phyloP scores from a whole-genome alignment of 2,797 vertebrate species.

The Anableps anableps region DNA sequence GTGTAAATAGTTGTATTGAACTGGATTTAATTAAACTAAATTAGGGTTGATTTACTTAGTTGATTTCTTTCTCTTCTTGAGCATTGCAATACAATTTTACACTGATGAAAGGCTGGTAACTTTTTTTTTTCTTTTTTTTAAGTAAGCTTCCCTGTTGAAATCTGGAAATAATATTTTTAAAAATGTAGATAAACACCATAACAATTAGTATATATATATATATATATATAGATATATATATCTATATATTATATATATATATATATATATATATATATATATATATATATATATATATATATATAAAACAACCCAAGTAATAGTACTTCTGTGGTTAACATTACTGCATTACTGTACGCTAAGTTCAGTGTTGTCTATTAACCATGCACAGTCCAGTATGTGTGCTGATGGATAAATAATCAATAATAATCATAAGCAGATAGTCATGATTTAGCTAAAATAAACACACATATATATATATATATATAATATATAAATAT shows the following conservation, averaged over 20 bases:
- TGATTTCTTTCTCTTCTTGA: not conserved
- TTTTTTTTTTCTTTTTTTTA: not conserved
- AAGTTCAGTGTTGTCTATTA: not conserved
- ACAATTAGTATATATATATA: too few relatives aligned
- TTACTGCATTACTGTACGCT: not conserved
- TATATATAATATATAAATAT: too few relatives aligned
- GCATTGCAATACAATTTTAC: not conserved
- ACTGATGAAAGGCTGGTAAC: not conserved
- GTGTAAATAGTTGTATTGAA: not conserved
- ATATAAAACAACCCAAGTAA: too few relatives aligned
- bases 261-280: too few relatives aligned
- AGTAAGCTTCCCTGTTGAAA: not conserved
- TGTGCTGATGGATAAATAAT: not conserved
- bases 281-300: too few relatives aligned
- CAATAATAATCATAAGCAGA: constrained; percentile 1
- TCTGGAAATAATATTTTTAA: not conserved
- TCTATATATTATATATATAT: too few relatives aligned
- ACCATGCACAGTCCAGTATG: not conserved
- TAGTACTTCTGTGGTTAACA: too few relatives aligned
- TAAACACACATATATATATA: not conserved
- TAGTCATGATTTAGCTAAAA: not conserved
- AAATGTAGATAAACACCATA: not conserved
- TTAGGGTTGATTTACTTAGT: not conserved
- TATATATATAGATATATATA: too few relatives aligned
- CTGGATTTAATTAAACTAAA: not conserved